Evolutionary conservation across 2,113 vertebrate species (phyloP).

Genomic region (Cheirogaleus medius): DNA sequence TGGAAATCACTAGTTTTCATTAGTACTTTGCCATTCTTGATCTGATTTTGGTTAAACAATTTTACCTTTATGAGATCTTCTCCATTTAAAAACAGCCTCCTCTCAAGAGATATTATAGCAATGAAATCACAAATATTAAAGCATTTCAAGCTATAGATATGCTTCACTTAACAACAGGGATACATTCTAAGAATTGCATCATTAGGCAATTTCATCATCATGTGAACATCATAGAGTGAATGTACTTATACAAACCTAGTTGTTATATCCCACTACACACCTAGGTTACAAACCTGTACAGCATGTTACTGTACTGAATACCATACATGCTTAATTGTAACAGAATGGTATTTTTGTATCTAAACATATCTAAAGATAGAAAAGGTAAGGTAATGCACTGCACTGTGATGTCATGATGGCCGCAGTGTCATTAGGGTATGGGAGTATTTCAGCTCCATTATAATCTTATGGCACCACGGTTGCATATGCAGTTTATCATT

Average conservation of each 20-base stretch:
- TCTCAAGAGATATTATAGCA: background rate
- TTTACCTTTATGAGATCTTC: conserved; percentile 10
- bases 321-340: background rate
- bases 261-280: background rate
- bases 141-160: background rate
- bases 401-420: background rate
- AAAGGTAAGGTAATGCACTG: background rate
- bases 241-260: background rate
- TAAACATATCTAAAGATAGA: background rate
- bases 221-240: background rate
- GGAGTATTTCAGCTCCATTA: background rate
- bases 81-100: background rate
- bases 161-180: background rate
- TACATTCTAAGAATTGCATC: background rate
- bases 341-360: background rate
- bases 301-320: background rate
- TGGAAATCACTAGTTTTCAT: background rate
- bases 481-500: background rate
- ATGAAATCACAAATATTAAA: background rate
- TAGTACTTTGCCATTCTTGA: background rate
- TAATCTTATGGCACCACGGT: background rate
- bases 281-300: background rate
- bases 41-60: background rate
- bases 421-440: background rate
- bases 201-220: background rate